A percentile compares a stretch with the other conserved stretches of the same genome.
Evolutionary conservation across 2,797 vertebrate species (phyloP).

Genomic region (Erpetoichthys calabaricus): DNA sequence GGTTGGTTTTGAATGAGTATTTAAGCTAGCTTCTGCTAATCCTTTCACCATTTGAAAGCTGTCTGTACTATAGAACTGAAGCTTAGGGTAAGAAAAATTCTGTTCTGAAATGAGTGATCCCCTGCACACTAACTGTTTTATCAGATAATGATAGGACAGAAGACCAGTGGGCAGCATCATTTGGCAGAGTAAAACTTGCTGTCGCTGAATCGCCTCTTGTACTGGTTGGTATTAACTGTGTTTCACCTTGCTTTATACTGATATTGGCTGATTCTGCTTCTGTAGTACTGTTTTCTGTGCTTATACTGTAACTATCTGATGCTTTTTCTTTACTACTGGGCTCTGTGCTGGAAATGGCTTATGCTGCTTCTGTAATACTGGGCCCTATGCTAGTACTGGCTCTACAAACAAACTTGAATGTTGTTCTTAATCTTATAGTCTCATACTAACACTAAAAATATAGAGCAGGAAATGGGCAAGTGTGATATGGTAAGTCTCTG

Average conservation of each 20-base stretch:
- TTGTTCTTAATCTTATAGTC: no score
- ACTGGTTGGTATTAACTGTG: conserved; percentile 3
- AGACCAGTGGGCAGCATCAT: conserved; percentile 8
- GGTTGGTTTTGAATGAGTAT: conserved; percentile 12
- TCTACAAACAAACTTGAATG: no score
- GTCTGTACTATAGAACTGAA: conserved; percentile 8
- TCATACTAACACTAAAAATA: no score
- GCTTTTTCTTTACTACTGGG: conserved; percentile 4
- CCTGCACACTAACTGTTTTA: conserved; percentile 6
- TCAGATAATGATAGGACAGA: conserved; percentile 6
- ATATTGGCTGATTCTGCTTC: conserved; percentile 6
- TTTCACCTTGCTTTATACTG: conserved; percentile 5
- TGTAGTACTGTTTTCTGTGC: conserved; percentile 3
- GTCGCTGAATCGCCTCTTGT: conserved; percentile 8
- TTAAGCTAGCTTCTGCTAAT: conserved; percentile 11
- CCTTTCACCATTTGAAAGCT: conserved; percentile 14
- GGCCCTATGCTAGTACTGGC: conserved; percentile 2
- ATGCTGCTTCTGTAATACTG: background rate
- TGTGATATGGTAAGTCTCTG: no score
- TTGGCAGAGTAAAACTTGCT: conserved; percentile 12
- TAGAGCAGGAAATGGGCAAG: no score
- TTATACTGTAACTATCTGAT: conserved; percentile 7
- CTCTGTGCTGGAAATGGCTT: conserved; percentile 9
- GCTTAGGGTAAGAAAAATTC: conserved; percentile 12
- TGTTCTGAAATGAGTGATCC: conserved; percentile 6